These are phyloP conservation scores for Drosophila cognata DNA, from an alignment of 2,888 invertebrate genomes.

Conservation along the genomic window DNA sequence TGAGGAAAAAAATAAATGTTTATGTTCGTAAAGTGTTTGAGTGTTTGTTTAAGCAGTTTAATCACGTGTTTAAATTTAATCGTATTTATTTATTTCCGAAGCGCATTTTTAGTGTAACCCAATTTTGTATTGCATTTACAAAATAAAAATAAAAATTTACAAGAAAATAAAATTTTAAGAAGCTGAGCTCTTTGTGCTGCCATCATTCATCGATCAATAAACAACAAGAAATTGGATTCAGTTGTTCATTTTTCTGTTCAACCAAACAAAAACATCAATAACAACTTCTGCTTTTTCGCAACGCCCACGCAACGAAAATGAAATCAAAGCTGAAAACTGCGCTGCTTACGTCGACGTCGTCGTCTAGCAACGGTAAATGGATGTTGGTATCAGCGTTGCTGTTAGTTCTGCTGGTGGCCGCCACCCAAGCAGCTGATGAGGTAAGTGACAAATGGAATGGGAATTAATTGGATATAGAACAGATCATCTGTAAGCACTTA, in stretches of 20 bases:
- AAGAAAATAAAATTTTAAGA: constrained; percentile 19
- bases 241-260: constrained; percentile 16
- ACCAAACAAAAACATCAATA: constrained; percentile 14
- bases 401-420: constrained; percentile 53
- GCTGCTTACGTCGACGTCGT: constrained; percentile 47
- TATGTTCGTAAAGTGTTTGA: constrained; percentile 12
- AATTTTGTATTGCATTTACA: constrained; percentile 48
- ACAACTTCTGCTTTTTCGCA: constrained; percentile 10
- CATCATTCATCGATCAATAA: constrained; percentile 35
- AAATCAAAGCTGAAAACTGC: constrained; percentile 69
- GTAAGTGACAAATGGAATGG: constrained; percentile 49
- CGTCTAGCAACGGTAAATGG: constrained; percentile 56
- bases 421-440: constrained; percentile 74
- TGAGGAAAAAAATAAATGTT: constrained; percentile 10
- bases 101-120: constrained; percentile 49
- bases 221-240: constrained; percentile 42
- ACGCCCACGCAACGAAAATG: constrained; percentile 58
- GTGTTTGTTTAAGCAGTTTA: constrained; percentile 11
- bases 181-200: constrained; percentile 40
- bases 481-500: constrained; percentile 1
- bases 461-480: constrained; percentile 25
- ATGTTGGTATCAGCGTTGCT: constrained; percentile 55
- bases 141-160: constrained; percentile 31
- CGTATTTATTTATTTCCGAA: constrained; percentile 36
- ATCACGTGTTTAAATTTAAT: constrained; percentile 45